Percentiles rank a stretch among this genome's conserved stretches.
These are phyloP conservation scores for Luidia sarsii DNA, from an alignment of 53 echinoderm and acorn worm genomes.

Conservation along the genomic window DNA sequence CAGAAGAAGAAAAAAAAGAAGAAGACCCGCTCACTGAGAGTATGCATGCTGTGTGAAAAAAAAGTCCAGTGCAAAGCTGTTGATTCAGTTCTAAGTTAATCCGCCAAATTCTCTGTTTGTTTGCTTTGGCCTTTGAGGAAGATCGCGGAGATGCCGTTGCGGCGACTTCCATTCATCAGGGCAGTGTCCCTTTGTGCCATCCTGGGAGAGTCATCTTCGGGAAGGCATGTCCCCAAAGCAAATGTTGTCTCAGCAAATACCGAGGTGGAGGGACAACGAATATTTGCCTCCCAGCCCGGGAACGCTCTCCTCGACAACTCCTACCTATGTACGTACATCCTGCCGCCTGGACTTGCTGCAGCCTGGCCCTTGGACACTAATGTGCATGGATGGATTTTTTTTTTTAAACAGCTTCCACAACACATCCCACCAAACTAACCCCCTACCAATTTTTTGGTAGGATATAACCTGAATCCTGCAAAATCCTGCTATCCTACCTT, in stretches of 20 bases:
- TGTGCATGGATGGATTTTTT: no score
- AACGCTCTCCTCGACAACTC: neutral
- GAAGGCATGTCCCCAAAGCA: neutral
- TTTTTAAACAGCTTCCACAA: no score
- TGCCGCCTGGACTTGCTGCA: no score
- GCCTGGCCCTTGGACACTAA: no score
- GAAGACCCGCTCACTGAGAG: neutral
- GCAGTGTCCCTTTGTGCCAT: slow-evolving; percentile 12
- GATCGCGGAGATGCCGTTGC: slow-evolving; percentile 16
- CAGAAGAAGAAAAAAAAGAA: neutral
- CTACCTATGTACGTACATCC: no score
- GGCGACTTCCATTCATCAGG: neutral
- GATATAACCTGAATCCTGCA: no score
- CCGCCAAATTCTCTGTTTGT: slow-evolving; percentile 21
- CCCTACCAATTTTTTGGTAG: no score
- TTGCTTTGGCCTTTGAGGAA: slow-evolving; percentile 14
- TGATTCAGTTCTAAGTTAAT: slow-evolving; percentile 1
- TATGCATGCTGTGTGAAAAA: neutral
- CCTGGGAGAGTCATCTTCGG: neutral
- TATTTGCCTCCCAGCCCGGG: neutral
- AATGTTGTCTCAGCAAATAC: slow-evolving; percentile 42
- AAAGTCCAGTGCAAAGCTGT: neutral
- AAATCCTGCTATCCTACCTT: no score
- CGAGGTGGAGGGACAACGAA: neutral
- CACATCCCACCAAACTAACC: no score